phyloP scores from a whole-genome alignment of 2,113 vertebrate genomes.

The Acanthisitta chloris region DNA sequence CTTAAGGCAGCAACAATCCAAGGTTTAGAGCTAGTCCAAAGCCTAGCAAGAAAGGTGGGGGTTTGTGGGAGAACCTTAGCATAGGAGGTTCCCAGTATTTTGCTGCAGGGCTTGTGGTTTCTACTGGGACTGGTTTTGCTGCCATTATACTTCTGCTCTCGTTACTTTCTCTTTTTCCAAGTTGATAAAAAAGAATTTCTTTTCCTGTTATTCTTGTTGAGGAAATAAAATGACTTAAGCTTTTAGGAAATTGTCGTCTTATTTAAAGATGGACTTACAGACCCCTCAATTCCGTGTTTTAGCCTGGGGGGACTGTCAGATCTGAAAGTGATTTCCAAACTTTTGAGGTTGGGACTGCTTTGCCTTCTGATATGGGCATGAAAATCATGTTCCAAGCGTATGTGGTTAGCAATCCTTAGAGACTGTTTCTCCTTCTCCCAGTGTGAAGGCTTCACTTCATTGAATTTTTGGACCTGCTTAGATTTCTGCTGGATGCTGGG shows the following conservation, averaged over 20 bases:
- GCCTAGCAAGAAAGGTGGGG: not conserved
- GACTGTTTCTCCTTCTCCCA: not conserved
- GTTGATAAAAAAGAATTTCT: not conserved
- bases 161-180: not conserved
- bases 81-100: not conserved
- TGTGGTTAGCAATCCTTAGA: not conserved
- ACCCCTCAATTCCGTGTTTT: not conserved
- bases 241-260: conserved; percentile 12
- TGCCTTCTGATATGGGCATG: not conserved
- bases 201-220: not conserved
- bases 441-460: not conserved
- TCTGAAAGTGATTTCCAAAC: not conserved
- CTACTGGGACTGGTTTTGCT: not conserved
- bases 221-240: not conserved
- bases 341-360: not conserved
- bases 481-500: not conserved
- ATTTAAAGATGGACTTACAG: conserved; percentile 9
- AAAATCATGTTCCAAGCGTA: not conserved
- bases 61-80: not conserved
- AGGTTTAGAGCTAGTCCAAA: not conserved
- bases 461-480: not conserved
- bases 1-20: not conserved
- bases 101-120: conserved; percentile 4
- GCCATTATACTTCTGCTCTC: not conserved
- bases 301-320: not conserved